Percentiles rank a stretch among this genome's conserved stretches.
Conservation (phyloP, 2,888 invertebrate species). For the Drosophila infuscata region DNA sequence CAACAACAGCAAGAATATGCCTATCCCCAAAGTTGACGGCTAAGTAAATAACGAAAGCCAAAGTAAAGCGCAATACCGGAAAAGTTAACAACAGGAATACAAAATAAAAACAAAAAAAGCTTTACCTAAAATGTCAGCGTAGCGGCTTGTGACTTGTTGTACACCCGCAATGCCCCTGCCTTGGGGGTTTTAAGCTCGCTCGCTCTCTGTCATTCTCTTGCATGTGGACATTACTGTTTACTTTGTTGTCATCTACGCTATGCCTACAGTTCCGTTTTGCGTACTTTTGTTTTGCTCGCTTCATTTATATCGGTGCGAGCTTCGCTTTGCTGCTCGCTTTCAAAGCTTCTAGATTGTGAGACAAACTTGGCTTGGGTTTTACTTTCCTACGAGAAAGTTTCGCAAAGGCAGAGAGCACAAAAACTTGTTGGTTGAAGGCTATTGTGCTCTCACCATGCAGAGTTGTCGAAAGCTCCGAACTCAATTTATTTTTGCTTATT, state of each 20-base stretch:
- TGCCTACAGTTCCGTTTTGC: slow-evolving; percentile 39
- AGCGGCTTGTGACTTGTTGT: slow-evolving; percentile 35
- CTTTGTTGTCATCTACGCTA: slow-evolving; percentile 47
- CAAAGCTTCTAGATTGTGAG: slow-evolving; percentile 16
- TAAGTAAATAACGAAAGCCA: slow-evolving; percentile 47
- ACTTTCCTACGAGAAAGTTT: slow-evolving; percentile 28
- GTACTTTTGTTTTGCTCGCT: slow-evolving; percentile 75
- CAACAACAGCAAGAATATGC: slow-evolving; percentile 27
- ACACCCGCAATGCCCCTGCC: slow-evolving; percentile 11
- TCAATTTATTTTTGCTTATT: neutral
- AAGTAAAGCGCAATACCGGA: slow-evolving; percentile 54
- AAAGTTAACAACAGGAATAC: slow-evolving; percentile 46
- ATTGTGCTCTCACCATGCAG: slow-evolving; percentile 45
- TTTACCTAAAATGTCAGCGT: slow-evolving; percentile 17
- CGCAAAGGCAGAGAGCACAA: slow-evolving; percentile 48
- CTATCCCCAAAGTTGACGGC: slow-evolving; percentile 23
- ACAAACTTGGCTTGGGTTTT: slow-evolving; percentile 23
- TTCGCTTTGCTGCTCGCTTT: slow-evolving; percentile 30
- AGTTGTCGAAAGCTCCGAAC: slow-evolving; percentile 33
- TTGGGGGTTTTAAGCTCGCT: slow-evolving; percentile 5
- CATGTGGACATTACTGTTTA: slow-evolving; percentile 47
- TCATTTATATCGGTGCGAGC: slow-evolving; percentile 49
- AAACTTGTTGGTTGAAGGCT: slow-evolving; percentile 71
- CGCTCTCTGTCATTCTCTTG: slow-evolving; percentile 11
- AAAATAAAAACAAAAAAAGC: slow-evolving; percentile 4